Evolutionary conservation across 2,113 vertebrate species (phyloP).

Genomic region (Aramus guarauna): DNA sequence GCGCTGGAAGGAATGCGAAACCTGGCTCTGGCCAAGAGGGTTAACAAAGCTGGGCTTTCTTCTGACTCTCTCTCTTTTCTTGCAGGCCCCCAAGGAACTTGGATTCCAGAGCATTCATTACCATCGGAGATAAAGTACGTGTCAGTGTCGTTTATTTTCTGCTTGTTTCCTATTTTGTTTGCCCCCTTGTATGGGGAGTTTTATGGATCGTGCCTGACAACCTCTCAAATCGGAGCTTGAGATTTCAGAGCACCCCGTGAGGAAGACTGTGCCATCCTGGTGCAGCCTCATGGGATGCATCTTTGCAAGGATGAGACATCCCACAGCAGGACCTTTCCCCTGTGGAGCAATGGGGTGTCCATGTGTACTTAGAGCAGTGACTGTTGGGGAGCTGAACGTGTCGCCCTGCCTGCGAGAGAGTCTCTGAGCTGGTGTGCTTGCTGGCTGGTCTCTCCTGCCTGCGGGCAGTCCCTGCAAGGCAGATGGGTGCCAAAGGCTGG

Average conservation of each 20-base stretch:
- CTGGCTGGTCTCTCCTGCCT: not conserved
- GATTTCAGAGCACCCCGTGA: not conserved
- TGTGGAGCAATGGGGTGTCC: not conserved
- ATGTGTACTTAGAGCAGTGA: not conserved
- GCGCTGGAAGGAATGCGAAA: not conserved
- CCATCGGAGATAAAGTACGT: constrained; percentile 79
- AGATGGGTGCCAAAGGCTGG: not conserved
- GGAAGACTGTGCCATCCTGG: not conserved
- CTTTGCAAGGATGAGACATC: not conserved
- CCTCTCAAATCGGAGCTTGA: not conserved
- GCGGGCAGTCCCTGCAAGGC: not conserved
- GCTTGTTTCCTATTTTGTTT: not conserved
- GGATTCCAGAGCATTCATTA: constrained; percentile 82
- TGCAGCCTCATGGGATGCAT: not conserved
- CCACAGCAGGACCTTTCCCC: not conserved
- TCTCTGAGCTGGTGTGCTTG: accelerated
- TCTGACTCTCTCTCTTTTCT: not conserved
- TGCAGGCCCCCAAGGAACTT: constrained; percentile 76
- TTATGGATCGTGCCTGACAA: not conserved
- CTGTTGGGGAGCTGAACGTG: not conserved
- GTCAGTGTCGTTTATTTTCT: not conserved
- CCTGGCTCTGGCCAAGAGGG: not conserved
- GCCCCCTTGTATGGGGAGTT: not conserved
- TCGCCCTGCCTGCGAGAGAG: not conserved
- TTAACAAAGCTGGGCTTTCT: not conserved